Evolutionary conservation across 2,888 invertebrate species (phyloP), one percentile per base, ranked within the genome.

Genomic region (Tricholauxania praeusta): DNA sequence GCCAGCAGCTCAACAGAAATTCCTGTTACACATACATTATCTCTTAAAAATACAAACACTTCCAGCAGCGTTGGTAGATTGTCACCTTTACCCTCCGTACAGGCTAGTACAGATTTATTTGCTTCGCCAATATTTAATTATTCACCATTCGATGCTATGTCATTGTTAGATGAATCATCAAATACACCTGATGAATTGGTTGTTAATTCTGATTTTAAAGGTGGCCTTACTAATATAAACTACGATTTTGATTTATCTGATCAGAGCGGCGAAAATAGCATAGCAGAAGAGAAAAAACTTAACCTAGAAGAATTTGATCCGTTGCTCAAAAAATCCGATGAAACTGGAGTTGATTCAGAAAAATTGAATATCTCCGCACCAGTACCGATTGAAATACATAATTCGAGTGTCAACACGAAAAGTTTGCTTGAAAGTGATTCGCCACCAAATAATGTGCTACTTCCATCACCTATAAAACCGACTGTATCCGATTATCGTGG

Each of bases 231-330:
- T 32, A 92, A 92, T 80, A 91, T 94, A 15, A 93, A 93, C 83
- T 94, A 94, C 77, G 93, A 94, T 78, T 93, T 93, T 72, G 93
- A 93, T 84, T 87, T 93, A 73, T 93, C 93, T 4, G 94, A 93
- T 84, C 87, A 92, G 55, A 93, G 93, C 79, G 92, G 90, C 0
- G 93, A 93, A 12, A 93, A 93, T 80, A 93, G 93, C 78, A 88
- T 90, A 32, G 91, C 91, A 0, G 93, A 93, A 49, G 85, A 85
- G 12, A 66, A 79, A 2, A 89, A 85, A 75, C 72, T 85, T 1
- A 84, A 85, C 74, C 79, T 87, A 14, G 84, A 83, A 28, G 87
- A 88, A 77, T 88, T 88, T 71, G 88, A 88, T 84, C 87, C 87
- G 1, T 78, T 87, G 10, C 70, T 76, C 15, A 79, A 82, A 53